These are phyloP conservation scores for Tachina lurida DNA, from an alignment of 2,888 invertebrate species.

Conservation along the genomic window DNA sequence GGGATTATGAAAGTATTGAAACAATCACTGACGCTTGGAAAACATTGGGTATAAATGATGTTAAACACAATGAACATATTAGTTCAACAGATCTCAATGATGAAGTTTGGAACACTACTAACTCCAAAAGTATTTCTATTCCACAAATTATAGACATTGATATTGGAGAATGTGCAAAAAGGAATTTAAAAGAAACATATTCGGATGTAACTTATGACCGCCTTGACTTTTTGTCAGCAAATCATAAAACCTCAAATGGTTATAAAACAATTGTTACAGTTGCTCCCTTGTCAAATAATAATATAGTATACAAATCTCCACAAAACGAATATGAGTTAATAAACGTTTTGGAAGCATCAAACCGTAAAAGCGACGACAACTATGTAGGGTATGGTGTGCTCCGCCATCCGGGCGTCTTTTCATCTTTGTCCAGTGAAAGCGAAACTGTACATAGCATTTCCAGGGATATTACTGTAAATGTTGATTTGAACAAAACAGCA, in stretches of 20 bases:
- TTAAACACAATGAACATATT: constrained; percentile 87
- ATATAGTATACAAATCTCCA: constrained; percentile 79
- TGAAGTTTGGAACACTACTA: constrained; percentile 83
- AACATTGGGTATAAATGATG: constrained; percentile 89
- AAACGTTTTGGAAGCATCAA: constrained; percentile 86
- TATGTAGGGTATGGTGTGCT: constrained; percentile 91
- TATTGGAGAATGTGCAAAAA: constrained; percentile 76
- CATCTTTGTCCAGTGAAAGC: constrained; percentile 15
- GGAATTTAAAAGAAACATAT: constrained; percentile 38
- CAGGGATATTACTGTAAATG: constrained; percentile 42
- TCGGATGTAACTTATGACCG: constrained; percentile 88
- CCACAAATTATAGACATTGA: constrained; percentile 80
- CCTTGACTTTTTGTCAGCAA: constrained; percentile 91
- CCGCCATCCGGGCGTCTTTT: constrained; percentile 85
- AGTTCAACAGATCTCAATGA: constrained; percentile 75
- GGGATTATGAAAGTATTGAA: constrained; percentile 89
- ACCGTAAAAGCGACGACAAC: constrained; percentile 90
- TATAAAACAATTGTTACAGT: constrained; percentile 89
- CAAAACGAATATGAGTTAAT: constrained; percentile 92
- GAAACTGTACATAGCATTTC: constrained; percentile 17
- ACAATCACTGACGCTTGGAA: constrained; percentile 91
- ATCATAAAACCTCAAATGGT: constrained; percentile 87
- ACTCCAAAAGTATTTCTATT: constrained; percentile 74
- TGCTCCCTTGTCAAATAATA: constrained; percentile 83
- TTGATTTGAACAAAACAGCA: constrained; percentile 25